A percentile compares a stretch with the other conserved stretches of the same genome.
These are phyloP conservation scores for Epinotia nisella DNA, from an alignment of 2,888 invertebrate species.

Conservation along the genomic window DNA sequence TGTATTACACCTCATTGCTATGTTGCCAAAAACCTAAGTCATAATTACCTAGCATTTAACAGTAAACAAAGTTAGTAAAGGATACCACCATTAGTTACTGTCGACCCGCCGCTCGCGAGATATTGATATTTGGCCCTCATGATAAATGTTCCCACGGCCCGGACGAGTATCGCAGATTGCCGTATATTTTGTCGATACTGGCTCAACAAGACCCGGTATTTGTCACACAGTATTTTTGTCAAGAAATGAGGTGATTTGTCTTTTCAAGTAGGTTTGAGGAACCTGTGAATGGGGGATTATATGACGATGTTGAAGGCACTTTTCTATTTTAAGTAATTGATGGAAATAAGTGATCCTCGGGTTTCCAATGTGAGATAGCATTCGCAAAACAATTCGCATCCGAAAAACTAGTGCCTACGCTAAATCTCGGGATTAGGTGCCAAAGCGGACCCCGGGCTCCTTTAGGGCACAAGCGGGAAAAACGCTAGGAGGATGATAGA, in stretches of 20 bases:
- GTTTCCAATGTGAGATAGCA: too few relatives aligned
- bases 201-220: conserved; percentile 43
- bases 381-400: too few relatives aligned
- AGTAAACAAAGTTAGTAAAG: conserved; percentile 47
- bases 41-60: conserved; percentile 38
- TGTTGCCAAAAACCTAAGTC: conserved; percentile 7
- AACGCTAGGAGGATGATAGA: too few relatives aligned
- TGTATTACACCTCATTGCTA: background rate
- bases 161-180: conserved; percentile 56
- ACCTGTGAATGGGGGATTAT: conserved; percentile 9
- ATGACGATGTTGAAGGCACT: background rate
- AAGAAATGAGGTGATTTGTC: conserved; percentile 38
- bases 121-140: conserved; percentile 76
- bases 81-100: conserved; percentile 69
- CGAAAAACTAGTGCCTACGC: too few relatives aligned
- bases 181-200: conserved; percentile 57
- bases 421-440: too few relatives aligned
- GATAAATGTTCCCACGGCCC: conserved; percentile 67
- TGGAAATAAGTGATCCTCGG: too few relatives aligned
- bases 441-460: too few relatives aligned
- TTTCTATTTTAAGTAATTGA: background rate
- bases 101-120: conserved; percentile 61
- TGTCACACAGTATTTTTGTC: conserved; percentile 39
- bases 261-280: conserved; percentile 20
- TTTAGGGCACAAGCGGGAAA: too few relatives aligned